A percentile compares a stretch with the other conserved stretches of the same genome.
Evolutionary conservation across 2,888 invertebrate genomes (phyloP).

Genomic region (Eupithecia pulchellata): DNA sequence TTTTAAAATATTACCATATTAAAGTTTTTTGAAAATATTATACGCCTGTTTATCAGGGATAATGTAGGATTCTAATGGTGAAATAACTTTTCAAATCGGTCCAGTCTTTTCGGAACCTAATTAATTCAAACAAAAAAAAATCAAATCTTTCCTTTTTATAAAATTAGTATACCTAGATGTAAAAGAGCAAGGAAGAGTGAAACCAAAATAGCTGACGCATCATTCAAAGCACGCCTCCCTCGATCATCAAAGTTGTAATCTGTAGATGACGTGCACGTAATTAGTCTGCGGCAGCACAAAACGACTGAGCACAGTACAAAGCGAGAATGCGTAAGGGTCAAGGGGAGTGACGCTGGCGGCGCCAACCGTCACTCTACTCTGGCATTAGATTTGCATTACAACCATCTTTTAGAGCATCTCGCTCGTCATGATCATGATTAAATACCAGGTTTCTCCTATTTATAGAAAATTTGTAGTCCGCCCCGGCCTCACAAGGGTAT

Average conservation of each 20-base stretch:
- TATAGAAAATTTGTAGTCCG: neutral
- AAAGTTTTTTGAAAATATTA: conserved; percentile 12
- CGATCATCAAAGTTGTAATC: conserved; percentile 37
- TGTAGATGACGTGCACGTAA: conserved; percentile 35
- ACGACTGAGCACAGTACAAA: conserved; percentile 29
- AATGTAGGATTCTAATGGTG: too few species aligned
- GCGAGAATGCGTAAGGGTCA: conserved; percentile 57
- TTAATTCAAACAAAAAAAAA: too few species aligned
- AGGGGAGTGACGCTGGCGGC: conserved; percentile 61
- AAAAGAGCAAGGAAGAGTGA: neutral
- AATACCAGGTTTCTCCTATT: neutral
- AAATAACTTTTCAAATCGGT: too few species aligned
- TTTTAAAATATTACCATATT: too few species aligned
- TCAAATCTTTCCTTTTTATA: too few species aligned
- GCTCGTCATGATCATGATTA: neutral
- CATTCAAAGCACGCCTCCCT: conserved; percentile 15
- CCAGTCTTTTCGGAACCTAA: too few species aligned
- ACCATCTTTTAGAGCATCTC: conserved; percentile 16
- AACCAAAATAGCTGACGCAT: neutral
- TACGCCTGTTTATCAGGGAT: conserved; percentile 14
- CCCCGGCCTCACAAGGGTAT: too few species aligned
- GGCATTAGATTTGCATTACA: conserved; percentile 1
- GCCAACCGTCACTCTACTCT: neutral
- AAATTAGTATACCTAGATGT: too few species aligned
- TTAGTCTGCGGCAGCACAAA: conserved; percentile 31